A percentile compares a stretch with the other conserved stretches of the same genome.
These are phyloP conservation scores for Acanthosepion esculentum DNA, from an alignment of 2,888 invertebrate species.

Conservation along the genomic window DNA sequence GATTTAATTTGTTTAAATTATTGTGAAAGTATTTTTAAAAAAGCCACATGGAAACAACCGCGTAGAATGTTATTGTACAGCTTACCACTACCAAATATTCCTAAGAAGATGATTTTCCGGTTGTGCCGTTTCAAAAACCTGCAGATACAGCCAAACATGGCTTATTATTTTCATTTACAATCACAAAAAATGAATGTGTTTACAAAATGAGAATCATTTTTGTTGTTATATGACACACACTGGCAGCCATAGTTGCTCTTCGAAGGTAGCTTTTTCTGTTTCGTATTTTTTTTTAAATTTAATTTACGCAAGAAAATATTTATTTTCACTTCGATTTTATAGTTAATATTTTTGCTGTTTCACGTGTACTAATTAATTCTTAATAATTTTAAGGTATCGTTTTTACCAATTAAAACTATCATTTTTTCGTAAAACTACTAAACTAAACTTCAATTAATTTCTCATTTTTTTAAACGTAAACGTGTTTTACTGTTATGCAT, in stretches of 20 bases:
- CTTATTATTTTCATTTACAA: background rate
- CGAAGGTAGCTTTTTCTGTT: background rate
- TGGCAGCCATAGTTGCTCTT: background rate
- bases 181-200: background rate
- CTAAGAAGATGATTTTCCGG: constrained; percentile 87
- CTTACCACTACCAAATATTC: constrained; percentile 82
- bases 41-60: background rate
- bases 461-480: background rate
- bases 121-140: constrained; percentile 87
- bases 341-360: background rate
- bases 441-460: no score
- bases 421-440: background rate
- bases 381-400: background rate
- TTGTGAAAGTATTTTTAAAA: background rate
- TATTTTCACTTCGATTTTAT: background rate
- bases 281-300: background rate
- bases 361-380: background rate
- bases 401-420: background rate
- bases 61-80: background rate
- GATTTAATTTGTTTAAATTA: no score
- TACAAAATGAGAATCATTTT: no score
- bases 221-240: background rate
- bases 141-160: constrained; percentile 82
- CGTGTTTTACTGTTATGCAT: background rate
- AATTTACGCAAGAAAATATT: background rate